Conservation (phyloP, 92 coral and sea anemone species). For the Parazoanthus atlanticus region DNA sequence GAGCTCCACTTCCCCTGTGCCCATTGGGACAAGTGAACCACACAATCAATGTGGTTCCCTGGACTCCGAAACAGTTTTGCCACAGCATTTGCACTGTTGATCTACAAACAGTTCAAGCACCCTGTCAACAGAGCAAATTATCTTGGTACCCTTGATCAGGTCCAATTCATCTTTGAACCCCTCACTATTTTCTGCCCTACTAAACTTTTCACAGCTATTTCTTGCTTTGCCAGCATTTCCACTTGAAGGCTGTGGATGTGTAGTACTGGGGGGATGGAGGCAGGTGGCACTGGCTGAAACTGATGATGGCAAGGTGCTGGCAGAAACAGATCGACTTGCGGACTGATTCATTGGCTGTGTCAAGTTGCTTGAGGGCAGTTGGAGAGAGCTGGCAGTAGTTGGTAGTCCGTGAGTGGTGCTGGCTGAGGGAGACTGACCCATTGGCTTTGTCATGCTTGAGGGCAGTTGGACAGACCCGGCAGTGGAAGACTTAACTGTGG, state of each 20-base stretch:
- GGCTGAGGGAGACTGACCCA: no score
- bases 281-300: no score
- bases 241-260: no score
- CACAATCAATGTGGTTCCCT: neutral
- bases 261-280: no score
- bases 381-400: no score
- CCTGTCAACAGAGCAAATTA: neutral
- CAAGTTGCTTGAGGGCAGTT: neutral
- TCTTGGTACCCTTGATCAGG: neutral
- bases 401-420: no score
- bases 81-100: neutral
- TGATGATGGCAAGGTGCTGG: no score
- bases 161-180: slow-evolving; percentile 17
- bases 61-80: neutral
- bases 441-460: no score
- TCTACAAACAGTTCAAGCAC: neutral
- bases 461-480: no score
- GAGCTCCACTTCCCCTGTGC: slow-evolving; percentile 12
- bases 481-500: no score
- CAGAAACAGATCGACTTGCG: no score
- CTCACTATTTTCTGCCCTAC: neutral
- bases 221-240: neutral
- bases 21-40: neutral
- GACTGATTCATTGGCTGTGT: no score
- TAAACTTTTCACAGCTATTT: neutral